These are phyloP conservation scores for Ochropleura plecta DNA, from an alignment of 2,888 invertebrate species.

Conservation along the genomic window DNA sequence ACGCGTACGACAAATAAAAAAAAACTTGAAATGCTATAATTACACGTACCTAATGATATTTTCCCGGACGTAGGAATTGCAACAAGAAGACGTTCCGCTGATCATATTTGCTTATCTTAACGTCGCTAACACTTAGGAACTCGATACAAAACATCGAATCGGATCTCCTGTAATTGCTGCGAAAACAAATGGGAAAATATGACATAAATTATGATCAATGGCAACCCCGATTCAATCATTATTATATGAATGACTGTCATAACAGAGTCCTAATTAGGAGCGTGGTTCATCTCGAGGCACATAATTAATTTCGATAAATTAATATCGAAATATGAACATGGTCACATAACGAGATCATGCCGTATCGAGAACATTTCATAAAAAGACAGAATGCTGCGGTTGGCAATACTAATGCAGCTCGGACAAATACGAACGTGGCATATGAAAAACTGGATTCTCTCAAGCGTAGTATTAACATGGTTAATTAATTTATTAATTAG, in stretches of 20 bases:
- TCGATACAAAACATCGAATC: constrained; percentile 71
- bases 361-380: constrained; percentile 73
- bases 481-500: constrained; percentile 90
- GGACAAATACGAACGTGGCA: constrained; percentile 79
- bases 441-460: constrained; percentile 82
- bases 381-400: constrained; percentile 80
- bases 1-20: constrained; percentile 64
- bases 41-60: constrained; percentile 67
- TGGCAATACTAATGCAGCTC: constrained; percentile 80
- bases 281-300: constrained; percentile 67
- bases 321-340: constrained; percentile 79
- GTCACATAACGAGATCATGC: constrained; percentile 69
- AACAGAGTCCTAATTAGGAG: constrained; percentile 79
- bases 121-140: constrained; percentile 63
- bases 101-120: constrained; percentile 67
- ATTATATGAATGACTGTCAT: constrained; percentile 77
- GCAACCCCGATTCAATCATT: constrained; percentile 74
- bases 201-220: constrained; percentile 79
- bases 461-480: constrained; percentile 86
- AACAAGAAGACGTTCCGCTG: constrained; percentile 63
- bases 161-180: constrained; percentile 72
- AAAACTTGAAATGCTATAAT: constrained; percentile 57
- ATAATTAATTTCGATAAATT: constrained; percentile 83
- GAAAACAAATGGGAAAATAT: constrained; percentile 77
- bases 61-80: constrained; percentile 62